A percentile compares a stretch with the other conserved stretches of the same genome.
Conservation (phyloP, 2,113 vertebrate genomes). For the Aix galericulata region DNA sequence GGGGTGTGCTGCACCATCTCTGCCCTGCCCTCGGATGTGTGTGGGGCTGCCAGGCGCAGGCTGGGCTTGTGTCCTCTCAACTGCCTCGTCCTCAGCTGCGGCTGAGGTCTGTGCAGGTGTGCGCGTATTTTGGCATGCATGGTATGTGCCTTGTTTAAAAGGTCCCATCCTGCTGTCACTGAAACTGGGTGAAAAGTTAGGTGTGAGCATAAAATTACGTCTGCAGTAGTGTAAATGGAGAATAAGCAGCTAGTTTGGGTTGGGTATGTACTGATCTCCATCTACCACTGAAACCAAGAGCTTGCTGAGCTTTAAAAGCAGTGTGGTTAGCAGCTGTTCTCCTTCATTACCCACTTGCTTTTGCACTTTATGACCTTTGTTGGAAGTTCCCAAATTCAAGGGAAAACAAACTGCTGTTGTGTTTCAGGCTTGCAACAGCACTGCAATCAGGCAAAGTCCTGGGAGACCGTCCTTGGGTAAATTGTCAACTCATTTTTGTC, state of each 20-base stretch:
- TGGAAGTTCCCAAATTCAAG: background rate
- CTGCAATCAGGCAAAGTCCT: background rate
- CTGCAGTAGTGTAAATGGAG: background rate
- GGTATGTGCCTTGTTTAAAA: background rate
- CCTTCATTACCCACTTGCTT: background rate
- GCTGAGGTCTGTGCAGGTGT: background rate
- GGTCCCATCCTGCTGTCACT: background rate
- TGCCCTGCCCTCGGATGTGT: background rate
- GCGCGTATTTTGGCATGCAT: accelerated
- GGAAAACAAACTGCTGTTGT: background rate
- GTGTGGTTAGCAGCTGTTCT: background rate
- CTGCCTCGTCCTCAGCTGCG: background rate
- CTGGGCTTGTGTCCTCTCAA: background rate
- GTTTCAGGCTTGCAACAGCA: background rate
- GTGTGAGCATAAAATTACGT: background rate
- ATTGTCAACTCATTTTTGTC: background rate
- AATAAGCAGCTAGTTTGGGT: background rate
- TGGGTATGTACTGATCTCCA: background rate
- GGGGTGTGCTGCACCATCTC: background rate
- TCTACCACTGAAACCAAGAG: background rate
- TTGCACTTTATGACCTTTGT: background rate
- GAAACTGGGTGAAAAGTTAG: background rate
- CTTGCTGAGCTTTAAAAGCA: background rate
- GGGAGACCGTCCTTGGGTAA: background rate
- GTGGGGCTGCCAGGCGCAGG: background rate